Conservation (phyloP, 2,888 invertebrate species). For the Ormyrus nitidulus region DNA sequence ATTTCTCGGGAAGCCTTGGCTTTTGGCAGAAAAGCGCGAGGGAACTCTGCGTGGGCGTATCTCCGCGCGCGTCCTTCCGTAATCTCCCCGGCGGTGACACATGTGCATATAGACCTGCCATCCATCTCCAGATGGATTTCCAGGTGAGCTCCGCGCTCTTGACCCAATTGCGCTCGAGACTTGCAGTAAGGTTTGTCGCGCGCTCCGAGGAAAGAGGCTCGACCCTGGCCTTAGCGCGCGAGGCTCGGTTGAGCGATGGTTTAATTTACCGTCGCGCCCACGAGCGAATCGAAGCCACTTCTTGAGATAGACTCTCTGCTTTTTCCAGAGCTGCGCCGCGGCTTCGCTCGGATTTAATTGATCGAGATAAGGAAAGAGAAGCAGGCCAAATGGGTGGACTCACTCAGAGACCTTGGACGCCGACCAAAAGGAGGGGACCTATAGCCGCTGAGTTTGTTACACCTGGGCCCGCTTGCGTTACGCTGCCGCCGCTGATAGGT, state of each 20-base stretch:
- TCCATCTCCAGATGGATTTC: background rate
- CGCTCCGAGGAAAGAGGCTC: background rate
- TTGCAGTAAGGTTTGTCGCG: background rate
- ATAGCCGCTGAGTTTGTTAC: constrained; percentile 91
- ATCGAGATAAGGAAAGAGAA: background rate
- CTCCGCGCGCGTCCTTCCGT: background rate
- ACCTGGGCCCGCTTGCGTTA: constrained; percentile 92
- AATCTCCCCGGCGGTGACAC: background rate
- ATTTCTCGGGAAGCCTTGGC: no score
- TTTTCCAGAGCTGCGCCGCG: constrained; percentile 6
- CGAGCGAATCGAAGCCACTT: no score
- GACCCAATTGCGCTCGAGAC: constrained; percentile 15
- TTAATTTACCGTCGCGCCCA: no score
- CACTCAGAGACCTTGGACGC: constrained; percentile 92
- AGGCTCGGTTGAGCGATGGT: no score
- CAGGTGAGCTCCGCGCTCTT: constrained; percentile 30
- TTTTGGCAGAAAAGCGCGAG: no score
- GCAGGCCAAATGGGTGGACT: constrained; percentile 80
- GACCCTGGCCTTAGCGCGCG: constrained; percentile 39
- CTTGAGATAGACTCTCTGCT: background rate
- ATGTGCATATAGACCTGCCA: background rate
- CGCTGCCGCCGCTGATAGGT: constrained; percentile 89
- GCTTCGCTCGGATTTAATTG: background rate
- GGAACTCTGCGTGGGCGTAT: no score
- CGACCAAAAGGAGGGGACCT: constrained; percentile 90